These are phyloP conservation scores for Hipparchia semele DNA, from an alignment of 2,888 invertebrate species.

Conservation along the genomic window DNA sequence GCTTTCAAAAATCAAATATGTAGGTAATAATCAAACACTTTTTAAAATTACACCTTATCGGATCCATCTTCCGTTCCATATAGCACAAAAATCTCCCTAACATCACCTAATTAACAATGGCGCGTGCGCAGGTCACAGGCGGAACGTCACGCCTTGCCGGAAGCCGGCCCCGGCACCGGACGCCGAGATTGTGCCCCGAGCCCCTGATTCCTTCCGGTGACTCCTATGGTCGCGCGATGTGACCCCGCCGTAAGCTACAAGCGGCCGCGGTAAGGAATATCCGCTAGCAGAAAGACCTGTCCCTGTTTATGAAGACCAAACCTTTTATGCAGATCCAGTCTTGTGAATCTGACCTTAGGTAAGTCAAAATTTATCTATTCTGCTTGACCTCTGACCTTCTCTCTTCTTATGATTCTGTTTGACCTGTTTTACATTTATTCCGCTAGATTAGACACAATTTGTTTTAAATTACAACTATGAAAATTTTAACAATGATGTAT, in stretches of 20 bases:
- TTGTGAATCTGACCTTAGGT: too few species aligned
- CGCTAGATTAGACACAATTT: too few species aligned
- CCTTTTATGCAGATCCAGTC: too few species aligned
- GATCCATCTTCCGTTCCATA: slow-evolving; percentile 37
- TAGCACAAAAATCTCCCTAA: slow-evolving; percentile 36
- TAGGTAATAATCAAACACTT: slow-evolving; percentile 2
- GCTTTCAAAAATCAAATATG: slow-evolving; percentile 5
- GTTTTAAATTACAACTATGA: too few species aligned
- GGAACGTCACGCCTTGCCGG: slow-evolving; percentile 66
- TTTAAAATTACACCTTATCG: slow-evolving; percentile 22
- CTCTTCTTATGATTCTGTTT: too few species aligned
- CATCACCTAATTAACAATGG: slow-evolving; percentile 46
- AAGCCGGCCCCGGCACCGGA: slow-evolving; percentile 66
- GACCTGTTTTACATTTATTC: too few species aligned
- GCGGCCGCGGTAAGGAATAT: slow-evolving; percentile 19
- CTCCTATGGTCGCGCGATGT: slow-evolving; percentile 47
- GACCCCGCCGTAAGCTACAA: slow-evolving; percentile 40
- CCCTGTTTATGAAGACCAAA: neutral
- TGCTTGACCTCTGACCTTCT: too few species aligned
- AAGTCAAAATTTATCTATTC: too few species aligned
- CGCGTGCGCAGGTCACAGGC: slow-evolving; percentile 72
- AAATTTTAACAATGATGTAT: too few species aligned
- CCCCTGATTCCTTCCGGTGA: slow-evolving; percentile 81
- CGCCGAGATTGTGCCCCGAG: slow-evolving; percentile 77
- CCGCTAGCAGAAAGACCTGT: neutral